These are phyloP conservation scores for Brachionus calyciflorus DNA, from an alignment of 1,140 invertebrate genomes.

Conservation along the genomic window DNA sequence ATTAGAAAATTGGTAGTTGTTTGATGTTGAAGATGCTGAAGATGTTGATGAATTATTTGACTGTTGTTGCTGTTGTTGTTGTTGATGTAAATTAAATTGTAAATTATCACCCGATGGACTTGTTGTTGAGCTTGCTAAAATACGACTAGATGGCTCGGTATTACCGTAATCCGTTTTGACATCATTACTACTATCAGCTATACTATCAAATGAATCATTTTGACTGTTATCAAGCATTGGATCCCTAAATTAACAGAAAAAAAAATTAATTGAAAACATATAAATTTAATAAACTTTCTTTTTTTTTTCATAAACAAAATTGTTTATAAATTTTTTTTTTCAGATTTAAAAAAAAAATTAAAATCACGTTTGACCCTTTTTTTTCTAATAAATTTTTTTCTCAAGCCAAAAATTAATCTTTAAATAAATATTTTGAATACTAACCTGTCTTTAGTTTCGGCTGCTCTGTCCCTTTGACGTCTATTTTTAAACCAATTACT, in stretches of 20 bases:
- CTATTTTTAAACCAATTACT: conserved; percentile 93
- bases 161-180: neutral
- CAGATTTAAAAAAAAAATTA: too few species aligned
- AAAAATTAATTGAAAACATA: conserved; percentile 1
- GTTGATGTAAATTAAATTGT: neutral
- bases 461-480: conserved; percentile 86
- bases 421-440: neutral
- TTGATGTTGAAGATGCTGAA: neutral
- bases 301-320: neutral
- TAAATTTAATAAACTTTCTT: too few species aligned
- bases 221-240: conserved; percentile 43
- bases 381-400: neutral
- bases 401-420: neutral
- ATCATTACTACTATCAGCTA: conserved; percentile 32
- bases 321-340: neutral
- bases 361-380: conserved; percentile 35
- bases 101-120: neutral
- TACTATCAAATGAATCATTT: conserved; percentile 44
- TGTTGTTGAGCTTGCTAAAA: conserved; percentile 1
- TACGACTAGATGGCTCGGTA: neutral
- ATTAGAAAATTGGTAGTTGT: conserved; percentile 33
- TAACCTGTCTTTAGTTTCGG: conserved; percentile 74
- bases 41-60: neutral
- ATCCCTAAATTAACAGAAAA: conserved; percentile 23
- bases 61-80: too few species aligned